Base-by-base conservation (phyloP, 2,888 invertebrate genomes). In the Ceratothoa steindachneri region DNA sequence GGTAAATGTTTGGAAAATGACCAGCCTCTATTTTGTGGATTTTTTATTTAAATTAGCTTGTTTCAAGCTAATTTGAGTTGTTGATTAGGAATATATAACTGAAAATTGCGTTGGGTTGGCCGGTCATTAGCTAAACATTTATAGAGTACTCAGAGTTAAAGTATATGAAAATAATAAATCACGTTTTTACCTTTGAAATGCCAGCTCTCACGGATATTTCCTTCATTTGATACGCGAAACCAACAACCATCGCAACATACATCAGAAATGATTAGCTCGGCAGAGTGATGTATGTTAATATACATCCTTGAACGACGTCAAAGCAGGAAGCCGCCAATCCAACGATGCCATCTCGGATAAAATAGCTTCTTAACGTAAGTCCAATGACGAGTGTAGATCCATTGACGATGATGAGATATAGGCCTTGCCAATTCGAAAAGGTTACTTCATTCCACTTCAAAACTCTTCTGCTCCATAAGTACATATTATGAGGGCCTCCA, bases 391-490 rank as follows among this genome's bases (percentile, higher is more conserved):
- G 24, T 24, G 60, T 60, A 24, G 60, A 1, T 24, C 19, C 1
- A 24, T 60, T 60, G 2, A 60, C 22, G 1, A 60, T 22, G 19
- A 60, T n/a, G n/a, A 60, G 27, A 24, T 60, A 60, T 7, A 60
- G 1, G 12, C 22, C 60, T 60, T 60, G 60, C 60, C 60, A 60
- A 24, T 60, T 2, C 1, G 22, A 22, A 24, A 60, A 60, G 1
- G 60, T 22, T 24, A 60, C 60, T 60, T 52, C 53, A 53, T 72
- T 60, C 72, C 72, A 72, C 15, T 15, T n/a, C 30, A 72, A 55
- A 22, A 72, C 72, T 30, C 67, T 41, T 15, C 52, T 52, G n/a
- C 19, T 55, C 72, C 72, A 72, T 30, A 72, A 30, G 60, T 72
- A 72, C 67, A 72, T 9, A 53, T 55, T 72, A n/a, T 72, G 72